Base-by-base conservation (phyloP, 2,888 invertebrate genomes). In the Calameuta idolon region DNA sequence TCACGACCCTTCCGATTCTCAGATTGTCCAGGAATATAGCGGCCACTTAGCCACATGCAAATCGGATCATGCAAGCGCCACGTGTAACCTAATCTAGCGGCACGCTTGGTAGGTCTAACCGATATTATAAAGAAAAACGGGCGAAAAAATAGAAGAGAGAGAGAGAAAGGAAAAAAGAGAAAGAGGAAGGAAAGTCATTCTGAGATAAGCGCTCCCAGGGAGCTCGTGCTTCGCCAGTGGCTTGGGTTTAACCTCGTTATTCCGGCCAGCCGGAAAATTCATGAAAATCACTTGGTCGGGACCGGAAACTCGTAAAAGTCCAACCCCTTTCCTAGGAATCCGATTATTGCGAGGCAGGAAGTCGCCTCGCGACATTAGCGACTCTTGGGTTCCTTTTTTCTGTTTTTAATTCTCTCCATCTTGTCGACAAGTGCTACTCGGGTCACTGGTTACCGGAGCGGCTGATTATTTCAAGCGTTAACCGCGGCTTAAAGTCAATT, bases 1-100 rank as follows among this genome's bases (percentile, higher is more conserved):
- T 74, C 74, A 74, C 74, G 74, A 74, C 34, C 74, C 74, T 34
- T 35, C 12, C 35, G 74, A 74, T 74, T 74, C 35, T 11, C 34
- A 74, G 33, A 74, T 74, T 74, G 34, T 34, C 37, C 37, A 31
- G 31, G 71, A 34, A 35, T 74, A 74, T 37, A 74, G n/a, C 71
- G 12, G 33, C 71, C 55, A 34, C 31, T 74, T 37, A 37, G 23
- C 30, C 35, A 74, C 35, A 74, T 74, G 74, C 74, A 74, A 74
- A 37, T 74, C 74, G 35, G 30, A 35, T 35, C 35, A 11, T 71
- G 71, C 74, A 30, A 74, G 74, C n/a, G 9, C 34, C 74, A 30
- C 35, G 74, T 35, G 74, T 35, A 34, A 74, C 30, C 34, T 74
- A 74, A 74, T 74, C 74, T 74, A 37, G 30, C 74, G 34, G 37